Evolutionary conservation across 1,140 invertebrate genomes (phyloP), one percentile per base, ranked within the genome.

Genomic region (Micrasema minimum): DNA sequence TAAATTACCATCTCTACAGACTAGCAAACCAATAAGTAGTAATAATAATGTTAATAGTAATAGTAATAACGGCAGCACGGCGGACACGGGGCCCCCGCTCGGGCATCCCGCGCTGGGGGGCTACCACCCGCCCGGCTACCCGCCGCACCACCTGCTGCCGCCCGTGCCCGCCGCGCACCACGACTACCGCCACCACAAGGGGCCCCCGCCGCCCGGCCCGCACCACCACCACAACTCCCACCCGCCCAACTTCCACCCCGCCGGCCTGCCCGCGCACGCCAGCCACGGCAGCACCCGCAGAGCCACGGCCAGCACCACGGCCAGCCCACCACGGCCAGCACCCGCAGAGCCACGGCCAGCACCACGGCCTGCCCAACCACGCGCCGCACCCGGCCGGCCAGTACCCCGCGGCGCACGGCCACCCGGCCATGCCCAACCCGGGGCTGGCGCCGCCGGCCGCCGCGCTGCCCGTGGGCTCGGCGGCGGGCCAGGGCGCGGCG

Each of bases 111-210:
- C 67, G 43, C 65, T 74, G 41, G 61, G 68, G 35, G 72, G 68
- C 1, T 74, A 74, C 48, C 72, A 74, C 31, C 64, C 72, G 1
- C 62, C 72, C 20, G 64, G 55, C 12, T 74, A 74, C 48, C 62
- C 72, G 10, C 64, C 71, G 16, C 71, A 67, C 41, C 71, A 73
- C 23, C 55, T 74, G 10, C 14, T 72, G 64, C 65, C 68, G 11
- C 72, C 72, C 4, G 20, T 69, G 18, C 69, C 78, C 75, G 76
- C 77, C 72, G 72, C 71, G 26, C 76, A 74, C 69, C 77, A 83
- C 80, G 68, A 81, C 80, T n/a, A 83, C 81, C 23, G 81, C 78
- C 6, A 80, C 79, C 55, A 75, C 72, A 46, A 53, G n/a, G 57
- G 46, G 1, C 55, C 71, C 3, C 2, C 16, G n/a, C 10, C 35